Evolutionary conservation across 2,888 invertebrate genomes (phyloP).

Genomic region (Lottia scabra): DNA sequence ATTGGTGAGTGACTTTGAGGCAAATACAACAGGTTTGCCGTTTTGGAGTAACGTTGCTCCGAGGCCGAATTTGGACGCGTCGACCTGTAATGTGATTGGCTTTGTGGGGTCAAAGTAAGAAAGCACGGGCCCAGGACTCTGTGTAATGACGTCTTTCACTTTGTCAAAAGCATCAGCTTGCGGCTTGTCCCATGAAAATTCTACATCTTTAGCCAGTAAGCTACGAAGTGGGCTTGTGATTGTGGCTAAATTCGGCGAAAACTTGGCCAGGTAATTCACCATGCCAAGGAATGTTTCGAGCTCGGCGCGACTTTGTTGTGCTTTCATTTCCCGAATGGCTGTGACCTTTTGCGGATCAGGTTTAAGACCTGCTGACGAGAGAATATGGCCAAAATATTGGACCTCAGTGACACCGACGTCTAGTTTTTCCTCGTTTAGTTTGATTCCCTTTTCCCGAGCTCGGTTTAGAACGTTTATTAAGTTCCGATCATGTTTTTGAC

Average conservation of each 20-base stretch:
- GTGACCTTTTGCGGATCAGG: conserved; percentile 10
- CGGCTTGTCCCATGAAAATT: conserved; percentile 9
- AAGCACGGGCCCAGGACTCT: conserved; percentile 9
- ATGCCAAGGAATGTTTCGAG: conserved; percentile 23
- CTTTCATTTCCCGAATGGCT: neutral
- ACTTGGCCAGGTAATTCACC: conserved; percentile 26
- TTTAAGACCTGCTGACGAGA: conserved; percentile 6
- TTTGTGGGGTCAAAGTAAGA: conserved; percentile 17
- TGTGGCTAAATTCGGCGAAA: conserved; percentile 19
- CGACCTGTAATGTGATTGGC: conserved; percentile 1
- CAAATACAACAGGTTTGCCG: conserved; percentile 21
- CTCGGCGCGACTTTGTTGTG: conserved; percentile 15
- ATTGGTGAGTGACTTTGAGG: conserved; percentile 19
- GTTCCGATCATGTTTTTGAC: too few species aligned
- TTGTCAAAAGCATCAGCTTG: conserved; percentile 8
- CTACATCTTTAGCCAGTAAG: neutral
- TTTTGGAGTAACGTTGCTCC: conserved; percentile 30
- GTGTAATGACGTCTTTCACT: conserved; percentile 8
- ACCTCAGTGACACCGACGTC: conserved; percentile 22
- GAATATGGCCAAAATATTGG: conserved; percentile 19
- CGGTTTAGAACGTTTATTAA: too few species aligned
- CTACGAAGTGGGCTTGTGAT: conserved; percentile 9
- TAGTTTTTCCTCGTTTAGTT: too few species aligned
- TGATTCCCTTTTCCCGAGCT: too few species aligned
- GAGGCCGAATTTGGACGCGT: conserved; percentile 23